Conservation (phyloP, 1,140 invertebrate species). For the Bombus haemorrhoidalis region DNA sequence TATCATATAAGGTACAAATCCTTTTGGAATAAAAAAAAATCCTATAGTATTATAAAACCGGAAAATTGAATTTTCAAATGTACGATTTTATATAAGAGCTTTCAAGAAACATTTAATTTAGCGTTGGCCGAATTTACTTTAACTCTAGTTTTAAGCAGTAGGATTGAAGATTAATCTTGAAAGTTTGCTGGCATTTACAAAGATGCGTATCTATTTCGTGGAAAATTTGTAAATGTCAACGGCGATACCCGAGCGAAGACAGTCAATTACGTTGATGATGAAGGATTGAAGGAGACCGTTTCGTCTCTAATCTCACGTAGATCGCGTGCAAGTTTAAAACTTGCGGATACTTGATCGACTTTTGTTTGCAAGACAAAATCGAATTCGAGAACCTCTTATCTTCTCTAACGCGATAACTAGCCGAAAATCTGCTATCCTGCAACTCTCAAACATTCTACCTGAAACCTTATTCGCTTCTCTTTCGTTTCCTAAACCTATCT, state of each 20-base stretch:
- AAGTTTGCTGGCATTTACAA: background rate
- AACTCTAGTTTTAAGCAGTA: too few relatives aligned
- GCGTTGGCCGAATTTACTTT: background rate
- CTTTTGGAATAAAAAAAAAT: too few relatives aligned
- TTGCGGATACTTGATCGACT: background rate
- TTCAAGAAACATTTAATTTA: background rate
- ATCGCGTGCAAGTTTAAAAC: slow-evolving; percentile 17
- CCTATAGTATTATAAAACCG: too few relatives aligned
- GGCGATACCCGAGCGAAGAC: background rate
- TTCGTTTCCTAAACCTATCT: background rate
- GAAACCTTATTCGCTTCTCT: too few relatives aligned
- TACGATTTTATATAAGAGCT: too few relatives aligned
- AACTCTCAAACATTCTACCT: background rate
- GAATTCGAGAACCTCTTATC: background rate
- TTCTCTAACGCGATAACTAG: background rate
- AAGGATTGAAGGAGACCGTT: background rate
- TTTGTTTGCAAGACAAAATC: background rate
- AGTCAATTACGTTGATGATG: slow-evolving; percentile 6
- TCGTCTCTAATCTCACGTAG: slow-evolving; percentile 23
- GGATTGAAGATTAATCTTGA: background rate
- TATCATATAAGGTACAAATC: too few relatives aligned
- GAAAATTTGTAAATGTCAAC: background rate
- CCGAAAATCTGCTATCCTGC: background rate
- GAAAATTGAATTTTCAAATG: too few relatives aligned
- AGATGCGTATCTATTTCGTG: background rate